phyloP scores from a whole-genome alignment of 2,888 invertebrate species.

The Polietes domitor region DNA sequence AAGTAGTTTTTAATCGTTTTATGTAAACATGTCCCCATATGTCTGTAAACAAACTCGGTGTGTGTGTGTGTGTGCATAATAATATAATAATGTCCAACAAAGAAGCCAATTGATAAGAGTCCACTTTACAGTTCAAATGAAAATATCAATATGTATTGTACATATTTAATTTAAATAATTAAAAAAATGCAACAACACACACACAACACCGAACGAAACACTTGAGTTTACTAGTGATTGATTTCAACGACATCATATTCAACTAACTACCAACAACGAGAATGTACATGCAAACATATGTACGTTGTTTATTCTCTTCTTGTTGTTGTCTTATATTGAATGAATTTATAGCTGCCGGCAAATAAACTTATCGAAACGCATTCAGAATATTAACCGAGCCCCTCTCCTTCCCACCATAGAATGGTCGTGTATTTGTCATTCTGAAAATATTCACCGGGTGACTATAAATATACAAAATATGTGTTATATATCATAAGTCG shows the following conservation, averaged over 20 bases:
- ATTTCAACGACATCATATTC: no score
- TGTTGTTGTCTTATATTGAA: no score
- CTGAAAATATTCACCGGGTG: no score
- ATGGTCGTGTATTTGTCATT: no score
- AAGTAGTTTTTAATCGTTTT: not conserved
- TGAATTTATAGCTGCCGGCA: not conserved
- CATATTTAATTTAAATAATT: constrained; percentile 19
- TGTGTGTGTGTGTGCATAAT: not conserved
- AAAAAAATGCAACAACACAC: not conserved
- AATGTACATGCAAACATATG: not conserved
- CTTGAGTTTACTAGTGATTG: constrained; percentile 16
- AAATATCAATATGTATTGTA: not conserved
- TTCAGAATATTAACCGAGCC: not conserved
- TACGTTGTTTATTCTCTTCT: no score
- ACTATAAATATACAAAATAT: no score
- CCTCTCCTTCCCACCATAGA: no score
- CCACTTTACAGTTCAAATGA: constrained; percentile 24
- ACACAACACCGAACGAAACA: constrained; percentile 7
- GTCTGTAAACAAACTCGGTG: no score
- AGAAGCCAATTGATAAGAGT: constrained; percentile 36
- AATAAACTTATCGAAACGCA: constrained; percentile 1
- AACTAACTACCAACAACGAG: no score
- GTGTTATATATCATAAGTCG: no score
- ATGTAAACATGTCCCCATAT: not conserved
- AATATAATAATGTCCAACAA: not conserved